Base-by-base conservation (phyloP, 2,113 vertebrate species). In the Sorex fumeus region DNA sequence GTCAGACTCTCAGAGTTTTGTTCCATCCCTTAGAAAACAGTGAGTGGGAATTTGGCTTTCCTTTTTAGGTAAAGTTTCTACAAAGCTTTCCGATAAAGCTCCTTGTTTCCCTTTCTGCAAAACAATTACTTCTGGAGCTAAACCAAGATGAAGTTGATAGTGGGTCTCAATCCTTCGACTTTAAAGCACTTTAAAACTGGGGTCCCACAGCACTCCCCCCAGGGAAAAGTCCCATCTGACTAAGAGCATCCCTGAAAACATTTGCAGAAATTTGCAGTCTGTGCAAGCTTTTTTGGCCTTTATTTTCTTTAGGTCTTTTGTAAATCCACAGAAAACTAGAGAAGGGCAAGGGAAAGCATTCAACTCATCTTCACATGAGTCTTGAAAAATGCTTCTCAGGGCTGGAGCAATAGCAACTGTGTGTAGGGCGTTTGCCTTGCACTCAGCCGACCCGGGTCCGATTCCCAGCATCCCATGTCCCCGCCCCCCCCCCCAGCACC, bases 71-170 rank as follows among this genome's bases (percentile, higher is more conserved):
- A 87, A 90, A 83, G 23, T 30, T 10, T 28, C 91, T 93, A 47
- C 90, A 74, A 94, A 92, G 94, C 80, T 92, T 62, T 27, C 94
- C 92, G 93, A 96, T 96, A 93, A 95, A 93, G 88, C 82, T 80
- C 80, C 88, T 90, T 87, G 84, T 94, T 95, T 96, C 83, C 74
- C 79, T 95, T 94, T 95, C 90, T 85, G 71, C 89, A 92, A 96
- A 95, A 94, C 80, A 67, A 53, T 94, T 93, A 93, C 67, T 75
- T 70, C 1, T 69, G 93, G 87, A 81, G 88, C 66, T 67, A 64
- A 90, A 47, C 36, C 34, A 74, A 96, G 93, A 96, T 96, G 93
- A 43, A 66, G 50, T 76, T 92, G 95, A 96, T 96, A 95, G 69
- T 64, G 36, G 40, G n/a, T 81, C 88, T 79, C 84, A 50, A 23